phyloP scores from a whole-genome alignment of 2,888 invertebrate genomes.

The Meliscaeva auricollis region DNA sequence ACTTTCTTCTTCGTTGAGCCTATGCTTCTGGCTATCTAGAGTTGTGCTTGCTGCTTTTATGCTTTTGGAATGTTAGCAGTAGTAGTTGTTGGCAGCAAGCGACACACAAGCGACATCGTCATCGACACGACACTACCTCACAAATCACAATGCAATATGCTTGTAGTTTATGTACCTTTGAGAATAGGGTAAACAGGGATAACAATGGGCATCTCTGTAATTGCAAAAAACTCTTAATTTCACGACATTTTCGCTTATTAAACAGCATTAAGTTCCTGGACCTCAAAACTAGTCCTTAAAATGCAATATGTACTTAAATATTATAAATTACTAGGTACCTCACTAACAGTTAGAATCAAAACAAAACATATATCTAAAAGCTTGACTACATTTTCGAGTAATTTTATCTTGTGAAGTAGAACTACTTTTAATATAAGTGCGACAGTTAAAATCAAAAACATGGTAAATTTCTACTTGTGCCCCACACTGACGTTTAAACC shows the following conservation, averaged over 20 bases:
- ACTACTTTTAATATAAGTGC: no score
- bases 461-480: background rate
- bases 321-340: no score
- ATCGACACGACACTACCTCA: background rate
- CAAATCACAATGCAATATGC: slow-evolving; percentile 18
- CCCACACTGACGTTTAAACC: background rate
- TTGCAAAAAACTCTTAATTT: background rate
- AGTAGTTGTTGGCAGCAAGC: slow-evolving; percentile 12
- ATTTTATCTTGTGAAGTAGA: no score
- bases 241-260: no score
- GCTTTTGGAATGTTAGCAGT: background rate
- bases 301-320: no score
- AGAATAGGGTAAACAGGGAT: background rate
- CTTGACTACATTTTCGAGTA: no score
- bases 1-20: slow-evolving; percentile 60
- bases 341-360: no score
- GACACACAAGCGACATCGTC: slow-evolving; percentile 13
- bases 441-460: no score
- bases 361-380: no score
- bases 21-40: background rate
- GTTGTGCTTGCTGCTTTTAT: background rate
- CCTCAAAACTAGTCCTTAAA: no score
- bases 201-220: background rate
- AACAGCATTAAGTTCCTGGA: no score
- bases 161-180: slow-evolving; percentile 3